phyloP scores from a whole-genome alignment of 2,113 vertebrate genomes.

The Tonatia bakeri region DNA sequence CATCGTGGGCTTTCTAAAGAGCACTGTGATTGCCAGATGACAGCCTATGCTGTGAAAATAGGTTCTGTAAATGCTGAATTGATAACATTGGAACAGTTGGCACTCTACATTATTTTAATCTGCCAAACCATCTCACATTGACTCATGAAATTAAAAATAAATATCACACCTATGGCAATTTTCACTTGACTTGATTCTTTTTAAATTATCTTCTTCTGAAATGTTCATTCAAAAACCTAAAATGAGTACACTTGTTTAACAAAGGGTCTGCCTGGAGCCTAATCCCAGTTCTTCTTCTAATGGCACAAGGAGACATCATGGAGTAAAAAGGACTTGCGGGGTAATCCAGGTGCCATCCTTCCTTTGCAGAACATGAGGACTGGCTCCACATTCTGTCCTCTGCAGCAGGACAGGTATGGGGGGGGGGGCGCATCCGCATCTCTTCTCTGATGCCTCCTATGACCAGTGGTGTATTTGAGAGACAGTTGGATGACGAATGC shows the following conservation, averaged over 20 bases:
- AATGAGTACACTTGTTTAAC: slow-evolving; percentile 24
- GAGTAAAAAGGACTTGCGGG: neutral
- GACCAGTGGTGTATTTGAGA: neutral
- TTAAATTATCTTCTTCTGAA: slow-evolving; percentile 9
- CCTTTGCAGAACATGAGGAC: neutral
- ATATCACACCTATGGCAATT: slow-evolving; percentile 27
- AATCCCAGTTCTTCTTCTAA: neutral
- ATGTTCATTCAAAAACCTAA: neutral
- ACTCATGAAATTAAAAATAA: slow-evolving; percentile 64
- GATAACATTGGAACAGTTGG: slow-evolving; percentile 37
- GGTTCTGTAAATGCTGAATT: neutral
- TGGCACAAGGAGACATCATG: neutral
- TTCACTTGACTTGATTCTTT: neutral
- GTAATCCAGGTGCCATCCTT: neutral
- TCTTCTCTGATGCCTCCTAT: neutral
- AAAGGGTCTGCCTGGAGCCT: neutral
- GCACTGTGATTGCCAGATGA: slow-evolving; percentile 14
- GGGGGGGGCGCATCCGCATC: rapidly evolving
- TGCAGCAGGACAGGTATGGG: rapidly evolving
- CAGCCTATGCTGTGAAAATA: slow-evolving; percentile 28
- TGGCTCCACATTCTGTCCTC: neutral
- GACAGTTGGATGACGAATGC: neutral
- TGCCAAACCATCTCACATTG: slow-evolving; percentile 12
- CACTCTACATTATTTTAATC: slow-evolving; percentile 55
- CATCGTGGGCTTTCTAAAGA: slow-evolving; percentile 16